Conservation (phyloP, 1,140 invertebrate genomes). For the Hyles vespertilio region DNA sequence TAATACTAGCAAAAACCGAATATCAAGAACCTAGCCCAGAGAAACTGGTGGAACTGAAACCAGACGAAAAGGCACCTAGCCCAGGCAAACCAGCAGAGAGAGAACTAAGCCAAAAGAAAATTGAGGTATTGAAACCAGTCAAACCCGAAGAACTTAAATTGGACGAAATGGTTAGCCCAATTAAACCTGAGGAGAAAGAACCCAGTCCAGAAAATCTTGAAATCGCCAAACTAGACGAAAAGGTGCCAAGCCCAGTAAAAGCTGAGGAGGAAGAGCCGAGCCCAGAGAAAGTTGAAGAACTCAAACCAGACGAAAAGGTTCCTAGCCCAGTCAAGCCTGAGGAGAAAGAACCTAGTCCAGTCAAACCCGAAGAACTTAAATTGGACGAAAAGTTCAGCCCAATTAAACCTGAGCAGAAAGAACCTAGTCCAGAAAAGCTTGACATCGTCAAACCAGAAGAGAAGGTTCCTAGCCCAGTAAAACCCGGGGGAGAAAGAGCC, state of each 20-base stretch:
- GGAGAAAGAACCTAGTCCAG: constrained; percentile 1
- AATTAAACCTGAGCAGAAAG: background rate
- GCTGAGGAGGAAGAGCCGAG: background rate
- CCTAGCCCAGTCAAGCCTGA: background rate
- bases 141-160: too few species aligned
- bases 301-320: background rate
- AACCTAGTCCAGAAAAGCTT: background rate
- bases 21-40: too few species aligned
- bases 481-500: background rate
- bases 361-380: background rate
- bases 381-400: background rate
- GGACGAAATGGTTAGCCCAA: too few species aligned
- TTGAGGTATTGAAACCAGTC: too few species aligned
- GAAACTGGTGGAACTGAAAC: too few species aligned
- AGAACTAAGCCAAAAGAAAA: too few species aligned
- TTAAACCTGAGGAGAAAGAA: too few species aligned
- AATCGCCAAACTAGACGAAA: background rate
- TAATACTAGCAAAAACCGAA: too few species aligned
- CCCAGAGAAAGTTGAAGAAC: background rate
- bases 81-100: too few species aligned
- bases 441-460: background rate
- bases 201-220: too few species aligned
- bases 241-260: background rate
- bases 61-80: too few species aligned
- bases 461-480: background rate